Evolutionary conservation across 1,140 invertebrate species (phyloP).

Genomic region (Hermetia illucens): DNA sequence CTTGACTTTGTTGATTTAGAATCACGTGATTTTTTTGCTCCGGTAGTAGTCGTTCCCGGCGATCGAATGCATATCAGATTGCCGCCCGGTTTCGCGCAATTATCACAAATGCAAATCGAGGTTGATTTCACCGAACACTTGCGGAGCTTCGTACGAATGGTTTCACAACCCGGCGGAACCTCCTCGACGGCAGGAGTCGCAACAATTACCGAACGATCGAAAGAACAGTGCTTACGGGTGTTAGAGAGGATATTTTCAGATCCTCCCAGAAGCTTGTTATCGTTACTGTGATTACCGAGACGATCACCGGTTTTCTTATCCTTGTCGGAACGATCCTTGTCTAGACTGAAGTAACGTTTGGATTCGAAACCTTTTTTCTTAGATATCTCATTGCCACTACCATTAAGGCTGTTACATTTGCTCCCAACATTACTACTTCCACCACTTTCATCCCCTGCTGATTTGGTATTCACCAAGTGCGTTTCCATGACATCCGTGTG

Average conservation of each 20-base stretch:
- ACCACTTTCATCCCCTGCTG: not conserved
- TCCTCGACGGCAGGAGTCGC: not conserved
- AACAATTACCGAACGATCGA: not conserved
- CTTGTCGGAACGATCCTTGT: conserved; percentile 3
- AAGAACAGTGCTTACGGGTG: conserved; percentile 3
- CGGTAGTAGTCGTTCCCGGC: not conserved
- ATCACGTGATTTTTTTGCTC: not conserved
- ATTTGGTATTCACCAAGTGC: not conserved
- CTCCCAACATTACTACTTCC: not conserved
- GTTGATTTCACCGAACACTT: too few species aligned
- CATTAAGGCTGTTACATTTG: not conserved
- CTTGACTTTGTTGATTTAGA: not conserved
- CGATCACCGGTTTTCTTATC: not conserved
- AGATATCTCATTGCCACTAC: not conserved
- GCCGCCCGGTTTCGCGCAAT: conserved; percentile 1
- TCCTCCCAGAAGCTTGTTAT: not conserved
- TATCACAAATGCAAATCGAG: conserved; percentile 1
- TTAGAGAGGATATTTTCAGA: conserved; percentile 3
- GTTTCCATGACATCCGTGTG: not conserved
- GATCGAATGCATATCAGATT: conserved; percentile 3
- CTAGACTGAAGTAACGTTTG: conserved; percentile 4
- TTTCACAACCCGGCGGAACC: too few species aligned
- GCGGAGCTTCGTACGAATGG: too few species aligned
- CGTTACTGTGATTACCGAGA: not conserved
- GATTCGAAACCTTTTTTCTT: not conserved